Evolutionary conservation across 1,140 invertebrate genomes (phyloP).

Genomic region (Eueides isabella): DNA sequence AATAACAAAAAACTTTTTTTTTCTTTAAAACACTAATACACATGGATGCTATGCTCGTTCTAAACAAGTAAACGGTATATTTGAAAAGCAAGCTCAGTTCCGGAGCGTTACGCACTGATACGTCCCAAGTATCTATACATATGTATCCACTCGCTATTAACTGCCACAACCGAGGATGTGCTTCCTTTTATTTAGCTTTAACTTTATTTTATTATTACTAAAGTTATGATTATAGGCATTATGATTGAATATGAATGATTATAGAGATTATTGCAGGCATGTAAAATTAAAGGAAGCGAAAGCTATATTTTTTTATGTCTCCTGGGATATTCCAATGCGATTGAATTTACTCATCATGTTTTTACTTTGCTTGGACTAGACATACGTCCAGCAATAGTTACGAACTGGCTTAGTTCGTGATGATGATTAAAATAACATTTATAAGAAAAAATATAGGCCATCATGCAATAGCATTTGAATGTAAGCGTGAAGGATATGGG

Average conservation of each 20-base stretch:
- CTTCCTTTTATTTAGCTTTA: not conserved
- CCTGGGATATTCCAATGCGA: too few relatives aligned
- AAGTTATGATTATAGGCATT: not conserved
- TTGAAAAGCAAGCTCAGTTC: slow-evolving; percentile 7
- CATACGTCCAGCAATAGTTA: too few relatives aligned
- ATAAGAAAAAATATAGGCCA: too few relatives aligned
- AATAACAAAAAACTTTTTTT: not conserved
- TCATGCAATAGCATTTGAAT: too few relatives aligned
- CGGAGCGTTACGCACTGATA: slow-evolving; percentile 15
- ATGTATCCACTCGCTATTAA: not conserved
- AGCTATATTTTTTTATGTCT: too few relatives aligned
- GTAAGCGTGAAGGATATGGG: too few relatives aligned
- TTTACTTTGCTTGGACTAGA: too few relatives aligned
- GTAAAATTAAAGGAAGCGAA: not conserved
- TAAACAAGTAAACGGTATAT: slow-evolving; percentile 12
- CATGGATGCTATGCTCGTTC: not conserved
- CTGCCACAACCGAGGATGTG: not conserved
- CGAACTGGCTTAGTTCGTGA: too few relatives aligned
- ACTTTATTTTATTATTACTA: not conserved
- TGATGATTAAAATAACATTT: too few relatives aligned
- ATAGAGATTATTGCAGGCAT: not conserved
- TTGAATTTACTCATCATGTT: too few relatives aligned
- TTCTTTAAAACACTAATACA: not conserved
- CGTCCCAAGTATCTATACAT: not conserved
- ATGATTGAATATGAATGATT: not conserved